Evolutionary conservation across 2,113 vertebrate species (phyloP).

Genomic region (Poeciliopsis prolifica): DNA sequence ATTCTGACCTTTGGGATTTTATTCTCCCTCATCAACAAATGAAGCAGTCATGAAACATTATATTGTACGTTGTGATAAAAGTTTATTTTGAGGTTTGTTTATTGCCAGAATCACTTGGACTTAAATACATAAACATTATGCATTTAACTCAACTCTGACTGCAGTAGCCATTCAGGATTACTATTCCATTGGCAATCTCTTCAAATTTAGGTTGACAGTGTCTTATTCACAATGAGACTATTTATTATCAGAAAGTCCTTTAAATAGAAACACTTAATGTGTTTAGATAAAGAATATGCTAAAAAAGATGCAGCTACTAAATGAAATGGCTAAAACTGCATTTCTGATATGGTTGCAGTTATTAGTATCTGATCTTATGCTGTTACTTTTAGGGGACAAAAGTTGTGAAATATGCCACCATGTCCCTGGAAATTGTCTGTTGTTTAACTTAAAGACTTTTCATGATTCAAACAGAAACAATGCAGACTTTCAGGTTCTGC

Average conservation of each 20-base stretch:
- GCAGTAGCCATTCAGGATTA: background rate
- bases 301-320: background rate
- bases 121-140: background rate
- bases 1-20: no score
- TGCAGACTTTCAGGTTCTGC: no score
- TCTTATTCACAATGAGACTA: background rate
- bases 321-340: background rate
- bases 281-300: no score
- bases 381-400: background rate
- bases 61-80: background rate
- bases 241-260: no score
- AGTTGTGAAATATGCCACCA: background rate
- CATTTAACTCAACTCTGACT: background rate
- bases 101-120: background rate
- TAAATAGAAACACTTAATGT: no score
- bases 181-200: no score
- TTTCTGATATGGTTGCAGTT: background rate
- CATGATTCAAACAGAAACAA: background rate
- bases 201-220: background rate
- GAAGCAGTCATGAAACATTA: background rate
- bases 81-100: background rate
- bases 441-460: background rate
- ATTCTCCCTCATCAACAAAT: background rate
- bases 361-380: background rate
- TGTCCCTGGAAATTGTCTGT: background rate